Evolutionary conservation across 2,113 vertebrate genomes (phyloP).

Genomic region (Illadopsis cleaveri): DNA sequence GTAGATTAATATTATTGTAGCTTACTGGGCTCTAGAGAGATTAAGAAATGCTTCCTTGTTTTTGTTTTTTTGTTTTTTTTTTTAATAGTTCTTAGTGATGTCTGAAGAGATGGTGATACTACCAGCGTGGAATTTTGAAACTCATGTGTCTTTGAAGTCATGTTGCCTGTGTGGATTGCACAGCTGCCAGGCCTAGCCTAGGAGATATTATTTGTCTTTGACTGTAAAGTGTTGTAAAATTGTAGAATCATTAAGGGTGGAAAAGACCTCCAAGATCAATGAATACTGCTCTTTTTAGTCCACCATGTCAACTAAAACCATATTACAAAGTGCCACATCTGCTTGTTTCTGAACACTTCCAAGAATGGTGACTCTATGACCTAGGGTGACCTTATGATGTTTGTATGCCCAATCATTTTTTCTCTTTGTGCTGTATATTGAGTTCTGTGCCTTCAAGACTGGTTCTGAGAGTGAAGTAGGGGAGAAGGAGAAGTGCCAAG

Average conservation of each 20-base stretch:
- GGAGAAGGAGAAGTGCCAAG: too few species aligned
- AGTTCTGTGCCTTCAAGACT: too few species aligned
- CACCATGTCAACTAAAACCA: background rate
- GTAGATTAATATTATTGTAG: background rate
- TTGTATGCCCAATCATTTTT: too few species aligned
- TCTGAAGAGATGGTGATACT: background rate
- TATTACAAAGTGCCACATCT: too few species aligned
- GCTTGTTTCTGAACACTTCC: background rate
- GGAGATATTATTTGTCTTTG: background rate
- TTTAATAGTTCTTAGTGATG: background rate
- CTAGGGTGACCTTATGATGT: too few species aligned
- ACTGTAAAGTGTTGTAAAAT: background rate
- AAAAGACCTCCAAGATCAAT: background rate
- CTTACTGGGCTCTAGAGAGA: background rate
- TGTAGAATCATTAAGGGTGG: background rate
- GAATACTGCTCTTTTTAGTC: background rate
- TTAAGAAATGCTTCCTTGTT: background rate
- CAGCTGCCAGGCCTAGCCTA: background rate
- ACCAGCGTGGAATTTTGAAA: background rate
- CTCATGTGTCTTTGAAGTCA: background rate
- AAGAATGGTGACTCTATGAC: background rate
- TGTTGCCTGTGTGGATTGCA: accelerated
- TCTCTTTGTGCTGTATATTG: too few species aligned
- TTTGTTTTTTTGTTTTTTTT: too few species aligned
- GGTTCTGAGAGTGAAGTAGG: too few species aligned